Conservation (phyloP, 2,888 invertebrate genomes). For the Oxytorus armatus region DNA sequence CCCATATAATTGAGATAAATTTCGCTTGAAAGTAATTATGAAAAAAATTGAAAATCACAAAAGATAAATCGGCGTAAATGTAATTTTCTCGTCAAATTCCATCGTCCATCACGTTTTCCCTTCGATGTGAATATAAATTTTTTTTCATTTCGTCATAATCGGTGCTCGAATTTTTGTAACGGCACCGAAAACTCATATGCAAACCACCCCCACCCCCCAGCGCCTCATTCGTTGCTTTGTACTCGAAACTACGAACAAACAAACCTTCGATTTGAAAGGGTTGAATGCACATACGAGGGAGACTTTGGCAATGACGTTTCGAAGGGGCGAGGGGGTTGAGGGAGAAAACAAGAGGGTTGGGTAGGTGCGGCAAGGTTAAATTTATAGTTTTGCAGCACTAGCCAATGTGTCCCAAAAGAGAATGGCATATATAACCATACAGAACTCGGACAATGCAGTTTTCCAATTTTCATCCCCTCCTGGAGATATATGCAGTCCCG, state of each 20-base stretch:
- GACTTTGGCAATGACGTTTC: not conserved
- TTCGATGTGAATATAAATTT: not conserved
- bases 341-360: not conserved
- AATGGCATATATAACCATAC: conserved; percentile 49
- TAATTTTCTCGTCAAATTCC: not conserved
- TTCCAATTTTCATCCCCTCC: conserved; percentile 77
- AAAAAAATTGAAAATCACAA: not conserved
- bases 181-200: conserved; percentile 30
- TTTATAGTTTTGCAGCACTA: conserved; percentile 69
- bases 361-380: conserved; percentile 58
- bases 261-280: conserved; percentile 66
- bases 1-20: not conserved
- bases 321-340: conserved; percentile 3
- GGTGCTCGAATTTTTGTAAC: conserved; percentile 26
- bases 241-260: conserved; percentile 63
- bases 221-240: conserved; percentile 46
- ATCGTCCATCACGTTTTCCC: not conserved
- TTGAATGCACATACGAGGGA: conserved; percentile 10
- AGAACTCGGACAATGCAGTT: conserved; percentile 77
- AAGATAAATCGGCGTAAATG: too few species aligned
- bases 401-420: conserved; percentile 70
- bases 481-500: not conserved
- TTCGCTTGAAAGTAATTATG: not conserved
- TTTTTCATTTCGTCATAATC: not conserved
- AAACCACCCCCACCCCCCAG: not conserved